Conservation (phyloP, 2,113 vertebrate genomes). For the Carassius carassius region DNA sequence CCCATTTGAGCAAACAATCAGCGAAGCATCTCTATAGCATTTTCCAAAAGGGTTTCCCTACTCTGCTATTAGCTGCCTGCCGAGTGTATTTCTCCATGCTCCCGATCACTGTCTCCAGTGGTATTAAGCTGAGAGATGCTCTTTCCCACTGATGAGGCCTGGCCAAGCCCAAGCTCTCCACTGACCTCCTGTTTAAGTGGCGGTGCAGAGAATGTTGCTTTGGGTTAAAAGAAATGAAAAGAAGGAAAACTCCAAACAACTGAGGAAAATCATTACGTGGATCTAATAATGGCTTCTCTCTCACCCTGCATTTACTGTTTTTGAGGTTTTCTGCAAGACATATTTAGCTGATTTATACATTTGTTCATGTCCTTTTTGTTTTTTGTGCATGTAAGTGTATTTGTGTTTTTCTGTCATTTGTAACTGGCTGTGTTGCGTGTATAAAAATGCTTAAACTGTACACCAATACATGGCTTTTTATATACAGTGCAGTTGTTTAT, state of each 20-base stretch:
- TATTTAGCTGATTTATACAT: constrained; percentile 42
- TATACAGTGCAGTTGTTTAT: background rate
- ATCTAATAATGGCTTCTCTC: constrained; percentile 62
- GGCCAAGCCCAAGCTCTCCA: constrained; percentile 61
- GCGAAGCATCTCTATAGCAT: constrained; percentile 57
- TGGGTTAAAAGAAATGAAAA: constrained; percentile 50
- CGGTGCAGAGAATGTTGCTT: constrained; percentile 48
- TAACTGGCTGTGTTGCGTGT: constrained; percentile 38
- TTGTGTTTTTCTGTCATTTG: constrained; percentile 25
- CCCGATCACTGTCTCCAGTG: constrained; percentile 60
- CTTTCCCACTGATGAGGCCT: constrained; percentile 55
- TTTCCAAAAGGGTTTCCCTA: constrained; percentile 53
- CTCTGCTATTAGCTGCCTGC: constrained; percentile 50
- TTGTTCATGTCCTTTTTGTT: constrained; percentile 36
- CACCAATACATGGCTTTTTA: background rate
- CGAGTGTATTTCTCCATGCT: constrained; percentile 57
- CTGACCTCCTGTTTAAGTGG: constrained; percentile 68
- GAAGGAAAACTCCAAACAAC: constrained; percentile 14
- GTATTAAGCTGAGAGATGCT: constrained; percentile 56
- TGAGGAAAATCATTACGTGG: constrained; percentile 43
- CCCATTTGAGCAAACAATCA: constrained; percentile 62
- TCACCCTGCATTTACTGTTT: constrained; percentile 55
- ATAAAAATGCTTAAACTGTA: too few species aligned
- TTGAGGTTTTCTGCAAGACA: constrained; percentile 45
- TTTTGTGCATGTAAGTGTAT: background rate